Conservation (phyloP, 1,140 invertebrate genomes). For the Drosophila willistoni region DNA sequence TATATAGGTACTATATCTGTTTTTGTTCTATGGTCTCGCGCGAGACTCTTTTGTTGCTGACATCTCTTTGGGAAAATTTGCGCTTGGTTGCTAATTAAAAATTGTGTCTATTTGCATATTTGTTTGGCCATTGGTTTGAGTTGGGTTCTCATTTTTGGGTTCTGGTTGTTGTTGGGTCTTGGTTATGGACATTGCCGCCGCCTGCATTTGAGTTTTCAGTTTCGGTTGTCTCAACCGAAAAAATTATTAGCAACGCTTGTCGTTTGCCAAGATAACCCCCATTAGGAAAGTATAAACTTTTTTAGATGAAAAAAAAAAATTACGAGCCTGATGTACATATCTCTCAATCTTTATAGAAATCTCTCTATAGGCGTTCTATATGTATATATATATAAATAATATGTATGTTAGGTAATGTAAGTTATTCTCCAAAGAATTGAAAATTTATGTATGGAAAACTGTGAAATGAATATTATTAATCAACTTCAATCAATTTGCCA, state of each 20-base stretch:
- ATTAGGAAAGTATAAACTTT: too few species aligned
- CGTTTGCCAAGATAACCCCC: too few species aligned
- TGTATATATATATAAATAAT: too few species aligned
- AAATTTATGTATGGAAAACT: background rate
- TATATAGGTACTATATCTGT: conserved; percentile 45
- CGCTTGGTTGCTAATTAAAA: conserved; percentile 78
- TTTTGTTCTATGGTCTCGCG: conserved; percentile 26
- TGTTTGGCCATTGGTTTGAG: conserved; percentile 33
- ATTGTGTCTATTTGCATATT: conserved; percentile 81
- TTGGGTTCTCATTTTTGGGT: background rate
- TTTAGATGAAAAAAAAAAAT: too few species aligned
- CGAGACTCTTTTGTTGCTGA: conserved; percentile 74
- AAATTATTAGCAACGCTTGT: background rate
- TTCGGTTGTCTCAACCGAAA: conserved; percentile 1
- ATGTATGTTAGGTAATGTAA: background rate
- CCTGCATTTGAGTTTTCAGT: conserved; percentile 26
- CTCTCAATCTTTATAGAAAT: too few species aligned
- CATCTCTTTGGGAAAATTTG: conserved; percentile 72
- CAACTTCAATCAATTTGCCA: background rate
- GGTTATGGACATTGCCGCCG: background rate
- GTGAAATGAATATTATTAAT: conserved; percentile 11
- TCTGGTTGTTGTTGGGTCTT: background rate
- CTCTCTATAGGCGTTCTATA: too few species aligned
- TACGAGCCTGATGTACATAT: too few species aligned
- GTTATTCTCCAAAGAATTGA: background rate